Percentiles rank a stretch among this genome's conserved stretches.
These are phyloP conservation scores for Acronicta psi DNA, from an alignment of 2,888 invertebrate species.

Conservation along the genomic window DNA sequence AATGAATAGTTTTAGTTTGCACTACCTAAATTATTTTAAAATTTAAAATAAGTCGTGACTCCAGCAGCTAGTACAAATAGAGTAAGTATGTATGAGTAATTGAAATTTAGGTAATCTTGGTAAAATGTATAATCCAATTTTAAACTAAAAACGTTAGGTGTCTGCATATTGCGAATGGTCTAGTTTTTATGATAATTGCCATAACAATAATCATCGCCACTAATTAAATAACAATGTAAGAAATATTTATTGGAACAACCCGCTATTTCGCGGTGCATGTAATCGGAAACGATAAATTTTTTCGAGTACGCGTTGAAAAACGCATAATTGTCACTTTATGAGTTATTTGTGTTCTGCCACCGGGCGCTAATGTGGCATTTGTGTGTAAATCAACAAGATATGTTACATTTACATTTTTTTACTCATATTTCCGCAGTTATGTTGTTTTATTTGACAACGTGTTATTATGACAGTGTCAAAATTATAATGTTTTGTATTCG, in stretches of 20 bases:
- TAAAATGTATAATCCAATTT: too few species aligned
- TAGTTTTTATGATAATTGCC: not conserved
- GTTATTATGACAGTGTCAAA: constrained; percentile 1
- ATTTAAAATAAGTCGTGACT: too few species aligned
- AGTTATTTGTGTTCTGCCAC: constrained; percentile 76
- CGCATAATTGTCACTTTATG: constrained; percentile 79
- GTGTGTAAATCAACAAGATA: constrained; percentile 66
- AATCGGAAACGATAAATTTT: constrained; percentile 82
- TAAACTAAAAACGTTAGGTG: too few species aligned
- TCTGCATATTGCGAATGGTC: too few species aligned
- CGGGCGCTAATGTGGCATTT: constrained; percentile 69
- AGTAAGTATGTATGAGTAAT: too few species aligned
- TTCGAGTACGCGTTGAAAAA: constrained; percentile 69
- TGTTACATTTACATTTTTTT: constrained; percentile 32
- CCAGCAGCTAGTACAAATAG: too few species aligned
- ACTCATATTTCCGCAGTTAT: constrained; percentile 31
- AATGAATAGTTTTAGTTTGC: too few species aligned
- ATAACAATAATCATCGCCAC: constrained; percentile 4
- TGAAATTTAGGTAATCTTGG: too few species aligned
- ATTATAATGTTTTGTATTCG: constrained; percentile 16
- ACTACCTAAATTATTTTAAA: too few species aligned
- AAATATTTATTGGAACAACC: constrained; percentile 25
- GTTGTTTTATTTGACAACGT: constrained; percentile 37
- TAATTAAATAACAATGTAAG: not conserved
- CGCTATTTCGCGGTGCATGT: constrained; percentile 59